Conservation (phyloP, 2,888 invertebrate species). For the Labia minor region DNA sequence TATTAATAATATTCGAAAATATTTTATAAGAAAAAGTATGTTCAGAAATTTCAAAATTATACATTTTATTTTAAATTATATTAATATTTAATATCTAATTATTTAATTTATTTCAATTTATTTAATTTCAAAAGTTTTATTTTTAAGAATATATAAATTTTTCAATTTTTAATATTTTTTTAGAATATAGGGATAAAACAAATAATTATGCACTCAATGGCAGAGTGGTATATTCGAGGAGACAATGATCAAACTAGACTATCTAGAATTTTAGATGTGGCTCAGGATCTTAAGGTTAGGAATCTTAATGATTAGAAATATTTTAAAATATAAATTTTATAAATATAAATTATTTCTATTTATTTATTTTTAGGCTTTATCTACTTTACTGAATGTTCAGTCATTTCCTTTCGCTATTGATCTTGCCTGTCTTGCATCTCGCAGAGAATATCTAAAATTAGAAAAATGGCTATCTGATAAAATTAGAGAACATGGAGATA, state of each 20-base stretch:
- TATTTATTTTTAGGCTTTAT: conserved; percentile 62
- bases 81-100: neutral
- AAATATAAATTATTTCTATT: neutral
- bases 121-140: too few relatives aligned
- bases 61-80: neutral
- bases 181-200: conserved; percentile 58
- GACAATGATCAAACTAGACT: conserved; percentile 89
- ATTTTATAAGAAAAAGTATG: neutral
- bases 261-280: conserved; percentile 90
- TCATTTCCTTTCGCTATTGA: conserved; percentile 96
- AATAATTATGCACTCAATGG: conserved; percentile 92
- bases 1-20: neutral
- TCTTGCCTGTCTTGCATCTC: conserved; percentile 90
- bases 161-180: too few relatives aligned
- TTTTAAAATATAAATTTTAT: neutral
- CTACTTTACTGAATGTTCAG: conserved; percentile 78
- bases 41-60: neutral
- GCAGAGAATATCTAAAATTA: conserved; percentile 91
- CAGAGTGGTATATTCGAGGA: conserved; percentile 87
- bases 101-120: too few relatives aligned
- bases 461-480: conserved; percentile 99
- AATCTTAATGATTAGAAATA: too few relatives aligned
- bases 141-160: too few relatives aligned
- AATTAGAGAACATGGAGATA: conserved; percentile 87
- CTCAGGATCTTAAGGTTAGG: conserved; percentile 66